Evolutionary conservation across 2,888 invertebrate species (phyloP).

Genomic region (Periphyllus acericola): DNA sequence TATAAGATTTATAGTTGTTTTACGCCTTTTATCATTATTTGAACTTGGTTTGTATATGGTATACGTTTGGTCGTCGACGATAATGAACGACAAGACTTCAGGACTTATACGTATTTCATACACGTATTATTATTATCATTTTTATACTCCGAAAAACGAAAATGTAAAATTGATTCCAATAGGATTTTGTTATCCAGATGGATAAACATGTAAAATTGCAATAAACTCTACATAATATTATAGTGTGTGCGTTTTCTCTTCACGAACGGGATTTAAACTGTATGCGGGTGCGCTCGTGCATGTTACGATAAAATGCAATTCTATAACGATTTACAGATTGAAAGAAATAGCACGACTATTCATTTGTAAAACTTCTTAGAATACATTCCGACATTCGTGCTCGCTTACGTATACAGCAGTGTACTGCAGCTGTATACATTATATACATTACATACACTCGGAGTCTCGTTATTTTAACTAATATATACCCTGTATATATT

Average conservation of each 20-base stretch:
- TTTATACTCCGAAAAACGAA: not conserved
- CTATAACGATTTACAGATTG: not conserved
- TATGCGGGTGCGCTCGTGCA: not conserved
- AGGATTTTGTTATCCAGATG: not conserved
- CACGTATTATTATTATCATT: not conserved
- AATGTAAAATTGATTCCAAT: not conserved
- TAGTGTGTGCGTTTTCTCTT: not conserved
- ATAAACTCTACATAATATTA: too few relatives aligned
- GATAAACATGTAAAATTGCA: constrained; percentile 21
- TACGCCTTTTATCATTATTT: too few relatives aligned
- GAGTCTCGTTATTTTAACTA: not conserved
- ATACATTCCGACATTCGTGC: not conserved
- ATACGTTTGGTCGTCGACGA: too few relatives aligned
- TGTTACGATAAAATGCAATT: constrained; percentile 20
- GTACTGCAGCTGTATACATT: not conserved
- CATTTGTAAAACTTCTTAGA: constrained; percentile 16
- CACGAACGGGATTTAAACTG: not conserved
- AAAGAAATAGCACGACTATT: not conserved
- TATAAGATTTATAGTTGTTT: too few relatives aligned
- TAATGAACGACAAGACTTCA: too few relatives aligned
- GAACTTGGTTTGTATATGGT: too few relatives aligned
- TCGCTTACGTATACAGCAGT: not conserved
- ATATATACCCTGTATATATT: not conserved
- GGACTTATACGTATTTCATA: not conserved
- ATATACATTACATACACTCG: not conserved